Percentiles rank a stretch among this genome's conserved stretches.
Conservation (phyloP, 1,140 invertebrate species). For the Orchesella cincta region DNA sequence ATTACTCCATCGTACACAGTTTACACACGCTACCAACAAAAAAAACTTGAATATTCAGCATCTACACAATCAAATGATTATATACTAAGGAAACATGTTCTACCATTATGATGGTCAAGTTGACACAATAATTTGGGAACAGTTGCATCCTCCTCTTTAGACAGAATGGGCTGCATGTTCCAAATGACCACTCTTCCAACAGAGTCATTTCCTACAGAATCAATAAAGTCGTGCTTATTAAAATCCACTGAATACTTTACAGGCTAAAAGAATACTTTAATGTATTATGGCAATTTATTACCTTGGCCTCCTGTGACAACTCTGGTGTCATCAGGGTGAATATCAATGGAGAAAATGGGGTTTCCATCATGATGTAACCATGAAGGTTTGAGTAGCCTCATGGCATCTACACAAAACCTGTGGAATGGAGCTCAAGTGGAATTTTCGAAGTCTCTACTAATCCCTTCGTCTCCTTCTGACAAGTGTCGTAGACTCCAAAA, state of each 20-base stretch:
- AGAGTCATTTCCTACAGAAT: conserved; percentile 69
- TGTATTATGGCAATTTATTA: conserved; percentile 51
- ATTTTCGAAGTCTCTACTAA: too few species aligned
- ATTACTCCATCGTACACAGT: conserved; percentile 94
- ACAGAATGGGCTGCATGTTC: conserved; percentile 86
- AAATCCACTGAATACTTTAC: conserved; percentile 32
- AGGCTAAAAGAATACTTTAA: conserved; percentile 15
- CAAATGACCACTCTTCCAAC: conserved; percentile 86
- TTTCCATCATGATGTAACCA: conserved; percentile 91
- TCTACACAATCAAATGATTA: too few species aligned
- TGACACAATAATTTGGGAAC: conserved; percentile 92
- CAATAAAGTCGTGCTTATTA: background rate
- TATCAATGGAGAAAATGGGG: conserved; percentile 96
- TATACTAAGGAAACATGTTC: conserved; percentile 17
- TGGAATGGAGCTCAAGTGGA: too few species aligned
- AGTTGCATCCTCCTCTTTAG: background rate
- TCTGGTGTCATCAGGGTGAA: conserved; percentile 90
- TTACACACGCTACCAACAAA: conserved; percentile 81
- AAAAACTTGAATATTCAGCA: too few species aligned
- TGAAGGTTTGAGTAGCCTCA: conserved; percentile 85
- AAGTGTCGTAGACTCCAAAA: too few species aligned
- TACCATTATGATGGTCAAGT: conserved; percentile 90
- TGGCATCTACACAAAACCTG: too few species aligned
- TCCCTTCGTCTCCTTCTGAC: too few species aligned
- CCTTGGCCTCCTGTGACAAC: conserved; percentile 95